Evolutionary conservation across 2,113 vertebrate genomes (phyloP).

Genomic region (Rhegmatorhina hoffmannsi): DNA sequence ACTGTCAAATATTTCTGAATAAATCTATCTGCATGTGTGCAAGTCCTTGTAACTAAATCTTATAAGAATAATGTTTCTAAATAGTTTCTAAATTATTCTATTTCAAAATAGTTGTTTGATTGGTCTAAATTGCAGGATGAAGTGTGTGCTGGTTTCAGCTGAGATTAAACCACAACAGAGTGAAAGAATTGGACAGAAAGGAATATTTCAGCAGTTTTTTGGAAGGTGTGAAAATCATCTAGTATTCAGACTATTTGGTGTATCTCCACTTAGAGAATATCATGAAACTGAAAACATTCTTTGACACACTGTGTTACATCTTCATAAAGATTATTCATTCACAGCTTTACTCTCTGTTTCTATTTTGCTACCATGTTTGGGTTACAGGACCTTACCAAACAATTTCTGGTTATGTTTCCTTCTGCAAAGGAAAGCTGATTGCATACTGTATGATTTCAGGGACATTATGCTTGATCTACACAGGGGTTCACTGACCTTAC

Average conservation of each 20-base stretch:
- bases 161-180: background rate
- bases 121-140: background rate
- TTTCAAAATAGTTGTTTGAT: background rate
- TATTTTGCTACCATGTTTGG: background rate
- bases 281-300: background rate
- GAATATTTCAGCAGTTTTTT: background rate
- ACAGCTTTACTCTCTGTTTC: background rate
- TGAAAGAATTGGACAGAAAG: background rate
- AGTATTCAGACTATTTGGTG: background rate
- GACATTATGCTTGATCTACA: background rate
- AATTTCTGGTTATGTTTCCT: background rate
- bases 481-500: background rate
- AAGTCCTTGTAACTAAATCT: background rate
- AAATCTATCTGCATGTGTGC: background rate
- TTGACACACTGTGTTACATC: background rate
- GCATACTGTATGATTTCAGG: rapidly evolving
- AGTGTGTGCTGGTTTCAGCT: background rate
- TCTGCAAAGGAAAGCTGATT: background rate
- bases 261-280: background rate
- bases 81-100: background rate
- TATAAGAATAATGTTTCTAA: background rate
- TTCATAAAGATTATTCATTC: background rate
- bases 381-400: background rate
- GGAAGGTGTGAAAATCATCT: background rate
- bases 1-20: background rate